Evolutionary conservation across 2,797 vertebrate species (phyloP), one percentile per base, ranked within the genome.

Genomic region (Gouania willdenowi): DNA sequence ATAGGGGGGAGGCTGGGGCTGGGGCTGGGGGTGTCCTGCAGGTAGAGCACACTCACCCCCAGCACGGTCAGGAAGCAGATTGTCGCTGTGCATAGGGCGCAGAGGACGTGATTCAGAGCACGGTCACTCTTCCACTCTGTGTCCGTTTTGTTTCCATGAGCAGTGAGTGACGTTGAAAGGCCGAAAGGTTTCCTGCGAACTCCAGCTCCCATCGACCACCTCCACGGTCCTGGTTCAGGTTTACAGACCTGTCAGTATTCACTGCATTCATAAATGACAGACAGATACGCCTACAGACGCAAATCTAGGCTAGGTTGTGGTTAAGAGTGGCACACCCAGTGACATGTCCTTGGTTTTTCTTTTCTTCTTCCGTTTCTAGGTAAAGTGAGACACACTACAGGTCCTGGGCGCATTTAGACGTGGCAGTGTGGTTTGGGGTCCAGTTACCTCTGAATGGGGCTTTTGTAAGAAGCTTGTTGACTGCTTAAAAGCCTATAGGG

Each of bases 401-500:
- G n/a, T n/a, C n/a, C n/a, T n/a, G n/a, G n/a, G n/a, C 19, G 23
- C 26, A 27, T 43, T 27, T 66, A 20, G 75, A 82, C 75, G 83
- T 84, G 85, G 84, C 82, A 77, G 41, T 9, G 26, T 16, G 41
- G 13, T 26, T 35, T 3, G 31, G 37, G 18, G 46, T 75, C 52
- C 42, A 40, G 48, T 56, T 60, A 20, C 72, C 18, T 5, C 19
- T 86, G 58, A 87, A 86, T 65, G 62, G 58, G 37, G 30, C 71
- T 65, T 82, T 81, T 87, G 85, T 85, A 47, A 25, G n/a, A n/a
- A 66, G 43, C 60, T 49, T 63, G 54, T 53, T 35, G 60, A 64
- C 57, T 44, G 41, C 6, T 13, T 19, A 62, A 22, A 22, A 13
- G 55, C 45, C 59, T 47, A 10, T 22, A 36, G 45, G 24, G 54